phyloP scores from a whole-genome alignment of 2,888 invertebrate species.

The Phania funesta region DNA sequence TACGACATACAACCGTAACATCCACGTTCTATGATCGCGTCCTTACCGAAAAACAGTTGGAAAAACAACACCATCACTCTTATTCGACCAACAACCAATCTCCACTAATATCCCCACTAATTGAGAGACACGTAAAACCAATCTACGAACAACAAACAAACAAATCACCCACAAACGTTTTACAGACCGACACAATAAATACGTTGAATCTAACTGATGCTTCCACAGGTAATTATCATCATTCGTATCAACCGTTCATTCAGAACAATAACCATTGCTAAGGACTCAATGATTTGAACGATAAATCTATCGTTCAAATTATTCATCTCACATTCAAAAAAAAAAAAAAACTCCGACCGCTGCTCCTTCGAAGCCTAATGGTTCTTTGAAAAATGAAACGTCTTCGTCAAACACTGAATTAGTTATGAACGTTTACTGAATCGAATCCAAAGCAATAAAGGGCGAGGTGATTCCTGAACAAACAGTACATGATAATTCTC shows the following conservation, averaged over 20 bases:
- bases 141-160: conserved; percentile 24
- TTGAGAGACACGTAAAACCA: conserved; percentile 45
- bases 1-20: conserved; percentile 80
- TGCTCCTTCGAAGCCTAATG: too few species aligned
- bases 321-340: neutral
- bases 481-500: too few species aligned
- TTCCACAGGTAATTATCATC: conserved; percentile 65
- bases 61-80: conserved; percentile 72
- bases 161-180: conserved; percentile 53
- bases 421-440: too few species aligned
- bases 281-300: neutral
- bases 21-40: conserved; percentile 80
- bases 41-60: conserved; percentile 78
- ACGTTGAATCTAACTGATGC: conserved; percentile 37
- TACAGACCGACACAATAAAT: conserved; percentile 18
- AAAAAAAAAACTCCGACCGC: neutral
- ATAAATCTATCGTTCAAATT: neutral
- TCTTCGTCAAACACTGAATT: too few species aligned
- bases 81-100: conserved; percentile 69
- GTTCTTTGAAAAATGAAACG: too few species aligned
- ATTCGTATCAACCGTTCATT: conserved; percentile 27
- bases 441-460: too few species aligned
- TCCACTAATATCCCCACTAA: conserved; percentile 54
- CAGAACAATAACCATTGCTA: conserved; percentile 19
- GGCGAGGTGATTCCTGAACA: too few species aligned